Evolutionary conservation across 2,888 invertebrate genomes (phyloP), one percentile per base, ranked within the genome.

Genomic region (Congeria kusceri): DNA sequence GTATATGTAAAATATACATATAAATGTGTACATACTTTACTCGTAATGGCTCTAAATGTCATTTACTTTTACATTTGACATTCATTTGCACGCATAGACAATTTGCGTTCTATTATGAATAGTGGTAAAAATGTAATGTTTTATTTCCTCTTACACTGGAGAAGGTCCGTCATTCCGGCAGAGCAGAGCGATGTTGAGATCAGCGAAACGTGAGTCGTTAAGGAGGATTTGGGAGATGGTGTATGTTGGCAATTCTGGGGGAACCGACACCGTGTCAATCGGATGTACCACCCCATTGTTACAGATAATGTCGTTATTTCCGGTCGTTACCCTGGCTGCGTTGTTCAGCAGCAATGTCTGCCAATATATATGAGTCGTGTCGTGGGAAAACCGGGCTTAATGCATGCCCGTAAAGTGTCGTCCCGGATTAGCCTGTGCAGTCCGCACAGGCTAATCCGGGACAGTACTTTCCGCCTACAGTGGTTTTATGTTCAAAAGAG

Each of bases 271-370:
- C 29, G 65, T 67, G 63, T 82, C 83, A 15, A 87, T 83, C 18
- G 71, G 67, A 56, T 87, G 87, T 3, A 87, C 73, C 23, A 87
- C 83, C 11, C 87, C 87, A 64, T 87, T 87, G 62, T 80, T 84
- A 1, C 83, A 71, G 9, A 84, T 63, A 11, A 84, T 67, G 62
- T 87, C 86, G n/a, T 25, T 49, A 25, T 58, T 67, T 2, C 56
- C 11, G 13, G n/a, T n/a, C n/a, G 27, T 65, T 3, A 65, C 29
- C 7, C 13, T 7, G 13, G 65, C 49, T 2, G 15, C 65, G 20
- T 53, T 53, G 20, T 65, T 66, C 23, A 66, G 20, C 18, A 29
- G 5, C 39, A 66, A 47, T 47, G n/a, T 47, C 46, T 46, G 46
- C 20, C 3, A 29, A 23, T 25, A 58, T 4, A 58, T 44, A 44